phyloP scores from a whole-genome alignment of 2,113 vertebrate genomes.

The Empidonax alnorum region DNA sequence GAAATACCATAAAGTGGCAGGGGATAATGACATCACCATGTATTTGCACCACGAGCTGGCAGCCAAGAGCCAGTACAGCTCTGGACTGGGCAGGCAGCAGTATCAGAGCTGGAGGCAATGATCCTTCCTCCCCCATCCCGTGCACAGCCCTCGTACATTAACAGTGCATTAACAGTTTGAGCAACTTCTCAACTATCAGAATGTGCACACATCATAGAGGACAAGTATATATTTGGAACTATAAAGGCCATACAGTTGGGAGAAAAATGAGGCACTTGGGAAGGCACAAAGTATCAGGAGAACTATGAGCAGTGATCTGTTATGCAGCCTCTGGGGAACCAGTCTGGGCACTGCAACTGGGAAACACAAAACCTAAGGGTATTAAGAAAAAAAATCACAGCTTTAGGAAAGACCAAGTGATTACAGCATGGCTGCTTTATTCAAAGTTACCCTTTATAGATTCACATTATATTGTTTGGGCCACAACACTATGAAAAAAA shows the following conservation, averaged over 20 bases:
- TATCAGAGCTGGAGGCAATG: background rate
- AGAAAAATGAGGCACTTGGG: background rate
- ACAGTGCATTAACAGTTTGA: background rate
- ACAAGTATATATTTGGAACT: background rate
- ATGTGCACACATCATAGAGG: background rate
- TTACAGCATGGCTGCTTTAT: background rate
- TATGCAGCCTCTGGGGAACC: background rate
- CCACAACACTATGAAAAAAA: background rate
- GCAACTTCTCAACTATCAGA: background rate
- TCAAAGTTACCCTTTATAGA: background rate
- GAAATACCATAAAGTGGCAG: background rate
- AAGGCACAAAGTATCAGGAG: background rate
- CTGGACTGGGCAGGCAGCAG: background rate
- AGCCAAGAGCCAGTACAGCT: background rate
- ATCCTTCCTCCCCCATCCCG: fast-evolving
- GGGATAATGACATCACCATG: background rate
- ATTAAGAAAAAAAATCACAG: background rate
- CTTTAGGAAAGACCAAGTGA: background rate
- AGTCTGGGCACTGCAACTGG: background rate
- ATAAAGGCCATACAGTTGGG: background rate
- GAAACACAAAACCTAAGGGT: background rate
- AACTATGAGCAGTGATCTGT: fast-evolving
- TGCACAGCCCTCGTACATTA: background rate
- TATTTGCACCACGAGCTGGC: background rate
- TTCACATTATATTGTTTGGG: background rate